Base-by-base conservation (phyloP, 2,797 vertebrate genomes). In the Cyprinella venusta region DNA sequence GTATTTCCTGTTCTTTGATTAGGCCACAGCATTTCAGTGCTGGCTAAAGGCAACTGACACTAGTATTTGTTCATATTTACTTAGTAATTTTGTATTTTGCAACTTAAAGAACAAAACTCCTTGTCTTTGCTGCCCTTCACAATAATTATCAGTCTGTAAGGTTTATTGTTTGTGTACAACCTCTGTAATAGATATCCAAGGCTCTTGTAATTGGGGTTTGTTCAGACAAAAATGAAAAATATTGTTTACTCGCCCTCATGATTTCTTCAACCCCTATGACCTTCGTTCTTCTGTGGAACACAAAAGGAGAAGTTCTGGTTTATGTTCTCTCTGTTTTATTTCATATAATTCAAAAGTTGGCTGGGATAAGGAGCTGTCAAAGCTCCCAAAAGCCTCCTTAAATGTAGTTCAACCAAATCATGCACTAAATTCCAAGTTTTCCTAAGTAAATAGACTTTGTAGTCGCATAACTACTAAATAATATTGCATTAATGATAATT, bases 1-100 rank as follows among this genome's bases (percentile, higher is more conserved):
- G 80, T 75, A 76, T 83, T 79, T 68, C 63, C 77, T 69, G 84
- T 90, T 89, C 83, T 91, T 89, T 91, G 92, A 93, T 92, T 91
- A 93, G 88, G 75, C 38, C 38, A 40, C 10, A 36, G 26, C 59
- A 64, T 48, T 65, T 36, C 21, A 79, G 33, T 78, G 9, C 21
- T 33, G 30, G 7, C n/a, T 61, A 21, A 50, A 12, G 48, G 26
- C 12, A 63, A 16, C 26, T 30, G 24, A 30, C 61, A 16, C n/a
- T 26, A 45, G 16, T 21, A 9, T 61, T n/a, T 26, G 8, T n/a
- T 71, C 0, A 45, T 45, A 56, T 70, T 52, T 67, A 24, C 56
- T 59, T 59, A 56, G 33, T 75, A 2, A 48, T 65, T 79, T 16
- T 65, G n/a, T 33, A 33, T 61, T 50, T 19, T 54, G 19, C 45